These are phyloP conservation scores for Triops longicaudatus DNA, from an alignment of 1,140 invertebrate genomes.

Conservation along the genomic window DNA sequence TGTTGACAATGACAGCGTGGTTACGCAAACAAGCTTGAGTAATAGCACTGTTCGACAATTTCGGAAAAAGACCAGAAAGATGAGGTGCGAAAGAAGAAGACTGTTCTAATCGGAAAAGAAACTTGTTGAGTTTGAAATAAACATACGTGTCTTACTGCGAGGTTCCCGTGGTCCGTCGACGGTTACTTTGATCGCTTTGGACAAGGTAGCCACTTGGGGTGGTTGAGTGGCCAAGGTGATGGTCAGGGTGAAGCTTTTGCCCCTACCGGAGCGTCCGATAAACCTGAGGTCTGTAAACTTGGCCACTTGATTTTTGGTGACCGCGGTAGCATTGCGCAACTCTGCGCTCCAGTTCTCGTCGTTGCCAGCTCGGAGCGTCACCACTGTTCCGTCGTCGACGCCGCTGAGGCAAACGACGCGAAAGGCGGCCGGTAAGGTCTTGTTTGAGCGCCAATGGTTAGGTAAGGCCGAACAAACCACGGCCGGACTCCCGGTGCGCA, in stretches of 20 bases:
- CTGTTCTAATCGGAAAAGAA: background rate
- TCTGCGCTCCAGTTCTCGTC: constrained; percentile 96
- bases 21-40: too few relatives aligned
- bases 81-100: background rate
- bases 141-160: constrained; percentile 52
- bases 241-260: constrained; percentile 61
- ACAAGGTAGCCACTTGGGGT: constrained; percentile 50
- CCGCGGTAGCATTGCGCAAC: constrained; percentile 80
- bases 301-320: constrained; percentile 96
- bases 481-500: constrained; percentile 78
- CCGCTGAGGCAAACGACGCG: constrained; percentile 75
- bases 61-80: background rate
- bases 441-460: constrained; percentile 92
- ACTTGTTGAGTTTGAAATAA: background rate
- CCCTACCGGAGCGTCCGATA: constrained; percentile 91
- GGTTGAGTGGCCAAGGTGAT: constrained; percentile 51
- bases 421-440: constrained; percentile 89
- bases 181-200: constrained; percentile 57
- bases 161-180: constrained; percentile 59
- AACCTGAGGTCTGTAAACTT: constrained; percentile 97
- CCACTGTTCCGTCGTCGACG: constrained; percentile 88
- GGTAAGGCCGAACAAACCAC: constrained; percentile 89
- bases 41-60: too few relatives aligned
- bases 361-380: constrained; percentile 90
- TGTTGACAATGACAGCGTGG: too few relatives aligned